Base-by-base conservation (phyloP, 1,140 invertebrate species). In the Dysdera silvatica region DNA sequence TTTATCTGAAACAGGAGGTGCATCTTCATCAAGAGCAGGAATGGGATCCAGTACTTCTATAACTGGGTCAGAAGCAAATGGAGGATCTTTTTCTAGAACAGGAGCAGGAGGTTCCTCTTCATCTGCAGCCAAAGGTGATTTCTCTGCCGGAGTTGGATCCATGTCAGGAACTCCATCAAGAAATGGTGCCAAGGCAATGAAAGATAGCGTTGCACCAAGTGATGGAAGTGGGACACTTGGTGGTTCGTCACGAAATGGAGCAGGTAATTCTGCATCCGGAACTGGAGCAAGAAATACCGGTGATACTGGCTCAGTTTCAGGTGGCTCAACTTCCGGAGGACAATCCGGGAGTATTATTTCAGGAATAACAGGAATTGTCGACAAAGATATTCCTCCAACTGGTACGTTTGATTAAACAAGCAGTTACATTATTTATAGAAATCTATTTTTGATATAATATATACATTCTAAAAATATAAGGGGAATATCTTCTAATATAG, bases 311-410 rank as follows among this genome's bases (percentile, higher is more conserved):
- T n/a, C n/a, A n/a, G n/a, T n/a, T 26, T 23, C 29, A 26, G n/a
- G 29, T 37, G 20, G 4, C 2, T n/a, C 48, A 43, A n/a, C n/a
- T 24, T 51, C 58, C 18, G 26, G 48, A 29, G 14, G 31, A 20
- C 35, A 52, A n/a, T 61, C 58, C 10, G 32, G 48, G 12, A 51
- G 37, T 8, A 54, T 18, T 24, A 37, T 43, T 24, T 51, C 41
- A 37, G 60, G 60, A 16, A 55, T 62, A 20, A 55, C 52, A 37
- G 60, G 60, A 4, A 62, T 62, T 24, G 52, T 62, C 5, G 60
- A 54, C 40, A 62, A 62, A 48, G 60, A 62, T n/a, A 62, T 62
- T 41, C 49, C 60, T 2, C n/a, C 60, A 20, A 62, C 60, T 55
- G 60, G 60, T 62, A 62, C 23, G 60, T 62, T 33, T 45, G 7